Evolutionary conservation across 2,113 vertebrate species (phyloP).

Genomic region (Hyla sarda): DNA sequence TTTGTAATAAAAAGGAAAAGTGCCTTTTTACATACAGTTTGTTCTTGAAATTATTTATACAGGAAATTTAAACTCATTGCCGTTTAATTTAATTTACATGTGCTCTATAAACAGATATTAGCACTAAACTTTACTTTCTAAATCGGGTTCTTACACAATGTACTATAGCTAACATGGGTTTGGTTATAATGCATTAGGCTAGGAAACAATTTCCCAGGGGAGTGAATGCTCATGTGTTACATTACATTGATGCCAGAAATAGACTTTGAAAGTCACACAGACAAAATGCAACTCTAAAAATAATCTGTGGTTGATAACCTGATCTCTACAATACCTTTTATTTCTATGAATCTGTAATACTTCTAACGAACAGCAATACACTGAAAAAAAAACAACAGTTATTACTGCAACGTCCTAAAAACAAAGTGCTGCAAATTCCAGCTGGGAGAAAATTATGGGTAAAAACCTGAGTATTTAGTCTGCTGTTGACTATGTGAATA

Average conservation of each 20-base stretch:
- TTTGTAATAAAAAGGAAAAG: background rate
- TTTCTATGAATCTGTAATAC: background rate
- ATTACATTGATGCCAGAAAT: background rate
- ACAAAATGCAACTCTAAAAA: background rate
- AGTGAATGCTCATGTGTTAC: background rate
- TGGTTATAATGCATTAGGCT: background rate
- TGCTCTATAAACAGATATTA: constrained; percentile 8
- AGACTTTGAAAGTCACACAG: background rate
- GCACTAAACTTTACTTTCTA: background rate
- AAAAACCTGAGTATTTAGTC: background rate
- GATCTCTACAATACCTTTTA: background rate
- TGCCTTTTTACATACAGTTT: too few relatives aligned
- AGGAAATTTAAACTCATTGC: background rate
- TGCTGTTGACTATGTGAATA: background rate
- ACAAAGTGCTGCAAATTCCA: background rate
- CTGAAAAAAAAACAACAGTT: background rate
- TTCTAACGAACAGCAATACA: background rate
- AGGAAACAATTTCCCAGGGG: background rate
- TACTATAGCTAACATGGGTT: background rate
- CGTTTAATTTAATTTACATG: background rate
- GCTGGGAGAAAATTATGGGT: background rate
- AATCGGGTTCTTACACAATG: background rate
- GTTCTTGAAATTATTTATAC: background rate
- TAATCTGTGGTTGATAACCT: background rate
- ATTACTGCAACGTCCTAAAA: background rate